Conservation (phyloP, 2,113 vertebrate genomes). For the Neodontobutis hainanensis region DNA sequence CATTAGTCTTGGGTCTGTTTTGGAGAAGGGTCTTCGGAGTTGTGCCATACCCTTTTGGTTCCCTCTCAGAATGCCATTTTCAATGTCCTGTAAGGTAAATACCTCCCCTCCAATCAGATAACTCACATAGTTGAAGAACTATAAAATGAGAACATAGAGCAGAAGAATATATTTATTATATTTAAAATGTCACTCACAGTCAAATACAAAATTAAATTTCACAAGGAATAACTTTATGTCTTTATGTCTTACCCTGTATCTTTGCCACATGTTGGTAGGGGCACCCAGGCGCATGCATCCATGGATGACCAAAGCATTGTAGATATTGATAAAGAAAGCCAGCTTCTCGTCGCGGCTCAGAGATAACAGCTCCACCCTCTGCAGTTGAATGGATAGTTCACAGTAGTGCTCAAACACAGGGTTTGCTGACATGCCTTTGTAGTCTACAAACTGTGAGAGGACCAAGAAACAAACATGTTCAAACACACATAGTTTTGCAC, state of each 20-base stretch:
- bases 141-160: constrained; percentile 16
- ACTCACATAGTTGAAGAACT: constrained; percentile 85
- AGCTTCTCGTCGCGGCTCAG: constrained; percentile 81
- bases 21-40: constrained; percentile 79
- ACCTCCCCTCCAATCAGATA: constrained; percentile 84
- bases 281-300: constrained; percentile 75
- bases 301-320: constrained; percentile 83
- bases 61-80: constrained; percentile 81
- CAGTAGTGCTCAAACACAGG: constrained; percentile 75
- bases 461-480: constrained; percentile 6
- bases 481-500: not conserved
- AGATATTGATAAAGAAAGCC: constrained; percentile 85
- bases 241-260: constrained; percentile 76
- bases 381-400: constrained; percentile 78
- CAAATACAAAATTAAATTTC: not conserved
- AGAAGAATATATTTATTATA: not conserved
- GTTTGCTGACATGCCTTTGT: constrained; percentile 73
- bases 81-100: constrained; percentile 83
- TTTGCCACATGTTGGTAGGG: constrained; percentile 81
- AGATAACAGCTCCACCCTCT: constrained; percentile 75
- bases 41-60: constrained; percentile 82
- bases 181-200: not conserved
- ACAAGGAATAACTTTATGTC: not conserved
- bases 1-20: constrained; percentile 79
- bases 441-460: constrained; percentile 76